These are phyloP conservation scores for Scaptomyza reducta DNA, from an alignment of 2,888 invertebrate species.

Conservation along the genomic window DNA sequence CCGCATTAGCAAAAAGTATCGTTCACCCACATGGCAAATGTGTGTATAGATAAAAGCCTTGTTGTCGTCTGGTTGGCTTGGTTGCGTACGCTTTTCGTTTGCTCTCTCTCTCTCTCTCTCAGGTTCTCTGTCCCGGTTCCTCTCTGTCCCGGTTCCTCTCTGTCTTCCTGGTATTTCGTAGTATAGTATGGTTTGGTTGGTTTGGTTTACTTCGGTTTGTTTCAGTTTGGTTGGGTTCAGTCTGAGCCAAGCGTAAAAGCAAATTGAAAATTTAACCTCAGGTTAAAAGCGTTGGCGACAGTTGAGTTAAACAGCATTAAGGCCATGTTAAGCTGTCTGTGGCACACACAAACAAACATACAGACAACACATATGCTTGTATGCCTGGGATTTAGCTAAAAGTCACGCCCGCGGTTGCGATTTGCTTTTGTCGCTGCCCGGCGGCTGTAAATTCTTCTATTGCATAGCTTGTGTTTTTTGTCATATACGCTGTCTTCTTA, in stretches of 20 bases:
- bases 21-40: constrained; percentile 4
- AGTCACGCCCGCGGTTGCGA: constrained; percentile 55
- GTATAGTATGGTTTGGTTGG: constrained; percentile 14
- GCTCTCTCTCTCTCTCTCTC: constrained; percentile 2
- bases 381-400: constrained; percentile 44
- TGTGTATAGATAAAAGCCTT: constrained; percentile 46
- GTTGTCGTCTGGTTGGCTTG: constrained; percentile 45
- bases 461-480: constrained; percentile 53
- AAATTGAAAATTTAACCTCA: constrained; percentile 79
- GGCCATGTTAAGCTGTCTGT: constrained; percentile 75
- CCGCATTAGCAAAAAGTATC: neutral
- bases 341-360: constrained; percentile 39
- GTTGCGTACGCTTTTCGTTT: constrained; percentile 15
- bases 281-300: constrained; percentile 78
- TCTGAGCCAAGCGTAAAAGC: constrained; percentile 61
- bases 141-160: neutral
- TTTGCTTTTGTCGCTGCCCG: constrained; percentile 45
- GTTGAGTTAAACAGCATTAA: constrained; percentile 77
- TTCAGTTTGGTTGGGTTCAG: constrained; percentile 32
- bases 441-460: constrained; percentile 55
- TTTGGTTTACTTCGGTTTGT: constrained; percentile 17
- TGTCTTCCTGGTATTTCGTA: constrained; percentile 10
- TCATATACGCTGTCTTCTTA: constrained; percentile 57
- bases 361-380: constrained; percentile 3
- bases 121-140: neutral